phyloP scores from a whole-genome alignment of 2,797 vertebrate species.

The Peromyscus nudipes region DNA sequence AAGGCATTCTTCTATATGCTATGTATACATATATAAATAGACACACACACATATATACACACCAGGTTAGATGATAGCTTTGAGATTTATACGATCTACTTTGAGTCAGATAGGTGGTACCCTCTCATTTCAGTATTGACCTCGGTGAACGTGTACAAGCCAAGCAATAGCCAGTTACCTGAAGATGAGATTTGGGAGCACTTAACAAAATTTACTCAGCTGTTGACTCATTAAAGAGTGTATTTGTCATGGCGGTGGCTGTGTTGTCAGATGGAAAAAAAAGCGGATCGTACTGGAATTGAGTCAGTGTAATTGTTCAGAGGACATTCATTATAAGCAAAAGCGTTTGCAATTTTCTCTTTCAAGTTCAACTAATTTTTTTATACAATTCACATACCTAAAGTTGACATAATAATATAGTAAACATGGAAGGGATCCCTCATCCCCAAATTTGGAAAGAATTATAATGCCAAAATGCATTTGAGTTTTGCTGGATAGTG shows the following conservation, averaged over 20 bases:
- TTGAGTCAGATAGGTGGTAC: not conserved
- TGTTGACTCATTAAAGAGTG: not conserved
- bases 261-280: not conserved
- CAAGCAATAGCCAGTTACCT: not conserved
- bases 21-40: not conserved
- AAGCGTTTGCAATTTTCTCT: constrained; percentile 36
- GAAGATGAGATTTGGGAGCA: not conserved
- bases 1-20: not conserved
- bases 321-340: constrained; percentile 29
- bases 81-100: not conserved
- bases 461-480: constrained; percentile 35
- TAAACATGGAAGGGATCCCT: not conserved
- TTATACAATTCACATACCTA: constrained; percentile 11
- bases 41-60: no score
- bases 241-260: constrained; percentile 7
- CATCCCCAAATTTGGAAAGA: not conserved
- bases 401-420: constrained; percentile 28
- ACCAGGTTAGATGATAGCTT: not conserved
- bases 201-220: constrained; percentile 38
- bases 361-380: constrained; percentile 44
- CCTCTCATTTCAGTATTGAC: not conserved
- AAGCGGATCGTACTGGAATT: not conserved
- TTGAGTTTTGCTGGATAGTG: constrained; percentile 60
- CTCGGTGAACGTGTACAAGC: not conserved
- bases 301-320: constrained; percentile 41